Percentiles rank a stretch among this genome's conserved stretches.
These are phyloP conservation scores for Hipposideros larvatus DNA, from an alignment of 2,797 vertebrate genomes.

Conservation along the genomic window DNA sequence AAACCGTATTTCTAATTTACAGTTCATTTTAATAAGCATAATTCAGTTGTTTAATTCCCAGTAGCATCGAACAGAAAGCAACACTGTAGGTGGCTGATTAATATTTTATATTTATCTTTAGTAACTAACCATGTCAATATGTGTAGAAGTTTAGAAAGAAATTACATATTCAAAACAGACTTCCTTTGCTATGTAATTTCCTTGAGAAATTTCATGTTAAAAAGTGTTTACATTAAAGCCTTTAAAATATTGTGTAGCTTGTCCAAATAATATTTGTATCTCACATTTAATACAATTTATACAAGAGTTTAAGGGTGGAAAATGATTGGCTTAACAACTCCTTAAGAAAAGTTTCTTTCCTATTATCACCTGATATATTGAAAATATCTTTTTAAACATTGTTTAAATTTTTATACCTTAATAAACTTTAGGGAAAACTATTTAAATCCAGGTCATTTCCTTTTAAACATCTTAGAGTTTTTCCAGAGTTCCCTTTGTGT, in stretches of 20 bases:
- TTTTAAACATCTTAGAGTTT: neutral
- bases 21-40: slow-evolving; percentile 72
- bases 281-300: slow-evolving; percentile 23
- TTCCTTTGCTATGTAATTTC: slow-evolving; percentile 65
- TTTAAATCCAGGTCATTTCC: neutral
- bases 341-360: slow-evolving; percentile 18
- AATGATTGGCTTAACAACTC: neutral
- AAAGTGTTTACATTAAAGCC: slow-evolving; percentile 62
- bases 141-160: slow-evolving; percentile 68
- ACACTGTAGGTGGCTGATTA: slow-evolving; percentile 64
- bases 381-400: slow-evolving; percentile 7
- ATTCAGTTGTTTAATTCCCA: slow-evolving; percentile 66
- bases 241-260: neutral
- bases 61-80: slow-evolving; percentile 46
- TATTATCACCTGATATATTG: neutral
- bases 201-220: slow-evolving; percentile 69
- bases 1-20: slow-evolving; percentile 75
- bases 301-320: slow-evolving; percentile 23
- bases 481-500: slow-evolving; percentile 43
- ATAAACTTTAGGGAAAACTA: slow-evolving; percentile 40
- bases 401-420: neutral
- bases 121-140: slow-evolving; percentile 63
- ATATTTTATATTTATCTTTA: slow-evolving; percentile 77
- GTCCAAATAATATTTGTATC: neutral
- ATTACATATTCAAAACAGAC: slow-evolving; percentile 10